These are phyloP conservation scores for Protonemura montana DNA, from an alignment of 2,888 invertebrate species.

Conservation along the genomic window DNA sequence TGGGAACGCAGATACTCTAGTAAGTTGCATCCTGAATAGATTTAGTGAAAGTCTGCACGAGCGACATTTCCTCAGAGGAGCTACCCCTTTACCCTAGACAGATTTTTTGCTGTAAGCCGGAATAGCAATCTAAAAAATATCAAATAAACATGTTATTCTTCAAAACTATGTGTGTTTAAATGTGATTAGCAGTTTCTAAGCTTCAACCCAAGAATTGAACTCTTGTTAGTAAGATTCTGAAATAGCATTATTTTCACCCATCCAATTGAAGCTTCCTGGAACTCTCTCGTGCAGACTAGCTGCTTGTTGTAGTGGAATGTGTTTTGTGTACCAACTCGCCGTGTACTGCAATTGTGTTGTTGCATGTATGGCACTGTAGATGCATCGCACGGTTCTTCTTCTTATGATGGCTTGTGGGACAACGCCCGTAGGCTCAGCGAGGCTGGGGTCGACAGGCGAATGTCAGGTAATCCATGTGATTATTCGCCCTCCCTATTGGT, in stretches of 20 bases:
- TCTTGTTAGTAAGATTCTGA: too few relatives aligned
- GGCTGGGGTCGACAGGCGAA: slow-evolving; percentile 73
- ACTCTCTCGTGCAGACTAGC: not conserved
- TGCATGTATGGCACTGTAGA: slow-evolving; percentile 48
- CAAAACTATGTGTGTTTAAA: too few relatives aligned
- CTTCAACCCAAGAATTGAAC: too few relatives aligned
- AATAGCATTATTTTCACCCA: too few relatives aligned
- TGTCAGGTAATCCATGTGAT: slow-evolving; percentile 68
- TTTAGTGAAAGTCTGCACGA: too few relatives aligned
- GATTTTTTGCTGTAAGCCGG: too few relatives aligned
- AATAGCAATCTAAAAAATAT: too few relatives aligned
- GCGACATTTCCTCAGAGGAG: too few relatives aligned
- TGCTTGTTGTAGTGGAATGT: slow-evolving; percentile 48
- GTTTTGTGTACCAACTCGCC: slow-evolving; percentile 57
- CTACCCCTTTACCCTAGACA: too few relatives aligned
- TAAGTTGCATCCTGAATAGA: slow-evolving; percentile 25
- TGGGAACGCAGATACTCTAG: slow-evolving; percentile 46
- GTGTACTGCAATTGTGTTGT: slow-evolving; percentile 55
- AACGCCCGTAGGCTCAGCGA: slow-evolving; percentile 74
- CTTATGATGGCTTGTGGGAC: slow-evolving; percentile 77
- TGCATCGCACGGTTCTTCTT: slow-evolving; percentile 59
- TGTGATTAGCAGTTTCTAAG: too few relatives aligned
- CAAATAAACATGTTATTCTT: too few relatives aligned
- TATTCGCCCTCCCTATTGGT: not conserved
- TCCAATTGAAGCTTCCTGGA: not conserved